Evolutionary conservation across 2,113 vertebrate species (phyloP), one percentile per base, ranked within the genome.

Genomic region (Lanius ludovicianus): DNA sequence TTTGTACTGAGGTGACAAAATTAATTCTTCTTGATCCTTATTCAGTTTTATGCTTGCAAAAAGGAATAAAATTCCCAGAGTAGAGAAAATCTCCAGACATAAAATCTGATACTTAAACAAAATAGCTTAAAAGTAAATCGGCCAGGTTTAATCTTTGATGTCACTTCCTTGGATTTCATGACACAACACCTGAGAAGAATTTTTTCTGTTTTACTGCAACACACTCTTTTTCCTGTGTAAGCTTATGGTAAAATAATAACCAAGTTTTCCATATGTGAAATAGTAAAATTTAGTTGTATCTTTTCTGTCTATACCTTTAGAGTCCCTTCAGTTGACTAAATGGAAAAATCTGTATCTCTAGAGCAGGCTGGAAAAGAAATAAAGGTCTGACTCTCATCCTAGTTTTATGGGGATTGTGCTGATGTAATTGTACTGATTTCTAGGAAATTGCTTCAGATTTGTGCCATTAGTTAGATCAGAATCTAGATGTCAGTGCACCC

Each of bases 191-290:
- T 94, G 83, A 96, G 76, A 62, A 76, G 56, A 95, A 94, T 78
- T 84, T 94, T 92, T 94, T 96, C 96, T 89, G 59, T 95, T 97
- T 93, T 94, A 90, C 76, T 89, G 93, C 92, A 94, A 77, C 86
- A 80, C 31, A 20, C 62, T 95, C 87, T 95, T 89, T 83, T 90
- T 70, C 15, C 56, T 90, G 86, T 3, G 0, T 94, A 90, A 74
- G 87, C 39, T 96, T 73, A 86, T 95, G 92, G 82, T 96, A 97
- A 96, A 97, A 96, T 95, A 96, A 73, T 89, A 96, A 94, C 71
- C 82, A 39, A 86, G 55, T 92, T 94, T 96, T 68, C 80, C 95
- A 90, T 92, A 93, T 97, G 89, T 95, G 93, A 95, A 95, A 94
- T 95, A 86, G 93, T 91, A 92, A 96, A 97, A 70, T 79, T 91